Percentiles rank a stretch among this genome's conserved stretches.
These are phyloP conservation scores for Eristalis arbustorum DNA, from an alignment of 2,888 invertebrate genomes.

Conservation along the genomic window DNA sequence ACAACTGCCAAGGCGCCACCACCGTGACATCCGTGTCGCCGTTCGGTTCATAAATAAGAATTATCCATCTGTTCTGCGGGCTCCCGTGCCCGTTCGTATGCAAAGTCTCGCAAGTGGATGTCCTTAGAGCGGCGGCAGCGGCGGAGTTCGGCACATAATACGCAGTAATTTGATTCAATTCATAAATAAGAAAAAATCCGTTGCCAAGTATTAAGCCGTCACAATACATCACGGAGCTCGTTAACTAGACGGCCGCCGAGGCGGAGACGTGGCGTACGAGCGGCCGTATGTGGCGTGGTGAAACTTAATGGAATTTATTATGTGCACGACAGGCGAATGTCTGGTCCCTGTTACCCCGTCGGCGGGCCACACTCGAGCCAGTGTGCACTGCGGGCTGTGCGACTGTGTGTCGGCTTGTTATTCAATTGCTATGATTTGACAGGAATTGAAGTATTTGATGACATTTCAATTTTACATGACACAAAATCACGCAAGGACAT, in stretches of 20 bases:
- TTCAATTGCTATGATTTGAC: conserved; percentile 57
- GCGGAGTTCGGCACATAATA: conserved; percentile 27
- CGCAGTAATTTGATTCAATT: conserved; percentile 64
- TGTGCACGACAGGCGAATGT: conserved; percentile 26
- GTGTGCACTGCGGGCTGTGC: conserved; percentile 1
- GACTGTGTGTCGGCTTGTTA: conserved; percentile 33
- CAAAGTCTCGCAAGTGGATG: conserved; percentile 32
- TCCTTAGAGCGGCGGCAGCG: conserved; percentile 23
- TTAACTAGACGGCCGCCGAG: conserved; percentile 28
- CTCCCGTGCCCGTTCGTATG: conserved; percentile 1
- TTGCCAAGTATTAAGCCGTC: conserved; percentile 63
- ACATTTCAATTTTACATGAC: conserved; percentile 52
- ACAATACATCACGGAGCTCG: conserved; percentile 58
- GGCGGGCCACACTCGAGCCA: too few relatives aligned
- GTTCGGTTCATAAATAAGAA: conserved; percentile 52
- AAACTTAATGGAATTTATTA: conserved; percentile 63
- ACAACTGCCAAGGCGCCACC: not conserved
- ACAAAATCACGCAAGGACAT: conserved; percentile 40
- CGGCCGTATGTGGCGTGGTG: conserved; percentile 24
- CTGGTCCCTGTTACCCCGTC: too few relatives aligned
- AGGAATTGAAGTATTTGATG: conserved; percentile 51
- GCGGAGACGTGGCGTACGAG: conserved; percentile 26
- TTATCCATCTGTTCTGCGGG: conserved; percentile 19
- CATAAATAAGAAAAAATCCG: conserved; percentile 63
- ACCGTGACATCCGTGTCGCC: conserved; percentile 31